phyloP scores from a whole-genome alignment of 2,113 vertebrate species.

The Daubentonia madagascariensis region DNA sequence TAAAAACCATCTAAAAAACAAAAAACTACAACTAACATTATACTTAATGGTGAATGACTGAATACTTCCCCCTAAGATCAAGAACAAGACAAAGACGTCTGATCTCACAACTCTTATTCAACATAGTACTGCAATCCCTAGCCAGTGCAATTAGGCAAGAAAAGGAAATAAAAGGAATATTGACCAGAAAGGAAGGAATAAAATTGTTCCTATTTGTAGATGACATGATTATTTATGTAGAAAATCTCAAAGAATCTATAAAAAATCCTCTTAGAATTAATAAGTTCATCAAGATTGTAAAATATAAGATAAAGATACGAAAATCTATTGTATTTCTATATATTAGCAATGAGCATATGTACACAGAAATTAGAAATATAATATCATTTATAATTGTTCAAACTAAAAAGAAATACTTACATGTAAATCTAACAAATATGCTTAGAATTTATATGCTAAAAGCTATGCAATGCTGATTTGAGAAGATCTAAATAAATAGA shows the following conservation, averaged over 20 bases:
- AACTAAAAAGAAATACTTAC: neutral
- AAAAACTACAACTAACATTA: neutral
- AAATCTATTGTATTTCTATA: neutral
- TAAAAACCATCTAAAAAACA: neutral
- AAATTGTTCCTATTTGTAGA: neutral
- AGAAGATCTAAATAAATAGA: neutral
- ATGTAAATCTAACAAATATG: neutral
- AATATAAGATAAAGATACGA: neutral
- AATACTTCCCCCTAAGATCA: neutral
- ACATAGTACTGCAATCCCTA: neutral
- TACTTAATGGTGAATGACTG: neutral
- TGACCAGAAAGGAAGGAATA: neutral
- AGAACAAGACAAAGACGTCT: neutral
- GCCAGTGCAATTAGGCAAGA: neutral
- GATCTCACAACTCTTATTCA: neutral
- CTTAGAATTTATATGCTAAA: neutral
- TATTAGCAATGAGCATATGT: neutral
- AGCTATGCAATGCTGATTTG: neutral
- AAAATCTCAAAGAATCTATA: neutral
- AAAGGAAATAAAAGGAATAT: neutral
- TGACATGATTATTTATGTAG: neutral
- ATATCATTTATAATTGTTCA: neutral
- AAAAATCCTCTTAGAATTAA: neutral
- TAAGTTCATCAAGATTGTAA: neutral
- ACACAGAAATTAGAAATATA: neutral